Evolutionary conservation across 2,888 invertebrate genomes (phyloP).

Genomic region (Sepioteuthis lessoniana): DNA sequence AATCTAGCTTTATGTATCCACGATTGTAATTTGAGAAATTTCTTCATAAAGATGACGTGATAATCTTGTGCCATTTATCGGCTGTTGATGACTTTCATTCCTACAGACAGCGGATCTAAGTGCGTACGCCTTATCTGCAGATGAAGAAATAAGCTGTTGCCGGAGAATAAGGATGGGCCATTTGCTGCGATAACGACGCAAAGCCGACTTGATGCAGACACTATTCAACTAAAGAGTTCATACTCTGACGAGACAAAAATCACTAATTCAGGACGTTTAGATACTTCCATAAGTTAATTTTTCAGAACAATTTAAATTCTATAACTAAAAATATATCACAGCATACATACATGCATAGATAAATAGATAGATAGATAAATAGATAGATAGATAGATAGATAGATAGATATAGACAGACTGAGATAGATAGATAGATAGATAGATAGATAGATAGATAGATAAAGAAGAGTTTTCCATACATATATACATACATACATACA

Average conservation of each 20-base stretch:
- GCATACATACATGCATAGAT: too few relatives aligned
- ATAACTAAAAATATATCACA: not conserved
- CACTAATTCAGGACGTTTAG: not conserved
- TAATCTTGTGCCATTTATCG: too few relatives aligned
- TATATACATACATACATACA: too few relatives aligned
- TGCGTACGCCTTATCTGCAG: not conserved
- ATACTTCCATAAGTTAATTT: not conserved
- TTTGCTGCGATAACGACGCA: not conserved
- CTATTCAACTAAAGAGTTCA: not conserved
- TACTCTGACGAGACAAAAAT: not conserved
- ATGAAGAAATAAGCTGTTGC: constrained; percentile 16
- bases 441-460: too few relatives aligned
- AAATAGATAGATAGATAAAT: not conserved
- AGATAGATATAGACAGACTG: too few relatives aligned
- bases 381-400: not conserved
- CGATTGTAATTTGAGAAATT: not conserved
- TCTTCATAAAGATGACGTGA: not conserved
- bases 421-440: not conserved
- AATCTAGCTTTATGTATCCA: not conserved
- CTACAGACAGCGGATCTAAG: not conserved
- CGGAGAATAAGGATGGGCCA: not conserved
- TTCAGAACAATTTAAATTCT: not conserved
- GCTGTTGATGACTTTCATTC: not conserved
- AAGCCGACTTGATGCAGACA: not conserved
- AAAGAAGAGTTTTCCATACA: too few relatives aligned